Conservation (phyloP, 2,113 vertebrate genomes). For the Chaetorhynchus papuensis region DNA sequence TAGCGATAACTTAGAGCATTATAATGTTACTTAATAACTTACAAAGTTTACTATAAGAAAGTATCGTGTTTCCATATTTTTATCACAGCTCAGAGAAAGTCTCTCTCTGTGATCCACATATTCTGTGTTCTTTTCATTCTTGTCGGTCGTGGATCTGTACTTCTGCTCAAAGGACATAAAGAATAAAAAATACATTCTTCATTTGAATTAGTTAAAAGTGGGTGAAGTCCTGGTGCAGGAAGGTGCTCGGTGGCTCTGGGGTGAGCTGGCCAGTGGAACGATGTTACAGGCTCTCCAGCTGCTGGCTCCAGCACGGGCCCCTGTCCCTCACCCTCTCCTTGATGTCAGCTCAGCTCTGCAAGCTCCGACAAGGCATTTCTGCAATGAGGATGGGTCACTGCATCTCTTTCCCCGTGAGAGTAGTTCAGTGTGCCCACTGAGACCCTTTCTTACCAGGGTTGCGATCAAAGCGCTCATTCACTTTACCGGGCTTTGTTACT, state of each 20-base stretch:
- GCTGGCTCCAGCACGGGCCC: neutral
- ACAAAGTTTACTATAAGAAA: neutral
- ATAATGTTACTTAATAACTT: neutral
- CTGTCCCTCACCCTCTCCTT: neutral
- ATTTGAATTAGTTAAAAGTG: neutral
- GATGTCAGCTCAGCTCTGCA: neutral
- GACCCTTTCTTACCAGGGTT: neutral
- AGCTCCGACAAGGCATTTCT: neutral
- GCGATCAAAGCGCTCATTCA: conserved; percentile 4
- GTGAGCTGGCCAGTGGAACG: neutral
- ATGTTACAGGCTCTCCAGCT: neutral
- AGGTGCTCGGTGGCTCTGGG: neutral
- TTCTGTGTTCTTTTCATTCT: neutral
- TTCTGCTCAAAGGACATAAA: neutral
- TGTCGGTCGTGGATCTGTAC: rapidly evolving
- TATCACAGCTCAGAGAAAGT: neutral
- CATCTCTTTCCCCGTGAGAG: neutral
- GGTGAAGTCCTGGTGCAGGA: neutral
- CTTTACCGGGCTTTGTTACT: neutral
- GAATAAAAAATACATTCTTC: neutral
- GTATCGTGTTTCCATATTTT: neutral
- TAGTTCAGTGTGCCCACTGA: neutral
- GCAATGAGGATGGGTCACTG: conserved; percentile 11
- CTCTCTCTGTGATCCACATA: neutral
- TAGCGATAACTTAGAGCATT: neutral